These are phyloP conservation scores for Monoplex corrugatus DNA, from an alignment of 2,888 invertebrate genomes.

Conservation along the genomic window DNA sequence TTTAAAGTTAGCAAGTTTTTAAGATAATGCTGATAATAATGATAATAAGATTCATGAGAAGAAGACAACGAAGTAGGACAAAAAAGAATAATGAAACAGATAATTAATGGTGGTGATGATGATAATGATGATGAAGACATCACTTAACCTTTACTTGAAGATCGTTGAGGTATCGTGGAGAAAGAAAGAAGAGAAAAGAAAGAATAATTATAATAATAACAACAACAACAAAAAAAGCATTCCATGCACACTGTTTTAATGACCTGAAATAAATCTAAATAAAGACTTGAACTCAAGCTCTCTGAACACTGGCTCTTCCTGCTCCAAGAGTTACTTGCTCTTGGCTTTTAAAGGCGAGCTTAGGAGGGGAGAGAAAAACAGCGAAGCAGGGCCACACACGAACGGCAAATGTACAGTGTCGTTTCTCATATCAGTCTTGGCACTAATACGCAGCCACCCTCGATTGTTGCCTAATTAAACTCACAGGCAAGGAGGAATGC, in stretches of 20 bases:
- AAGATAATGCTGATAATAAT: too few species aligned
- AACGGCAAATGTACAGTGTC: slow-evolving; percentile 38
- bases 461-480: slow-evolving; percentile 42
- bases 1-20: too few species aligned
- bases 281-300: not conserved
- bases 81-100: too few species aligned
- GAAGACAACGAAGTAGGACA: too few species aligned
- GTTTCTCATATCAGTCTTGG: slow-evolving; percentile 28
- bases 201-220: not conserved
- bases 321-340: not conserved
- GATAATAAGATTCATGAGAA: too few species aligned
- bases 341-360: not conserved
- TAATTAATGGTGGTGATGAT: too few species aligned
- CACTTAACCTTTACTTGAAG: not conserved
- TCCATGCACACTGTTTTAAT: not conserved
- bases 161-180: too few species aligned
- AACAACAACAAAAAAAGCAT: not conserved
- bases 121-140: not conserved
- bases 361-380: not conserved
- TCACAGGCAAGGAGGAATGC: not conserved
- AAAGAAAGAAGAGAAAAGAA: too few species aligned
- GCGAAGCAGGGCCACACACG: not conserved
- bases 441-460: slow-evolving; percentile 38
- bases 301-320: not conserved
- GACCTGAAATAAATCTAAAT: not conserved